Evolutionary conservation across 1,140 invertebrate species (phyloP).

Genomic region (Drosophila navojoa): DNA sequence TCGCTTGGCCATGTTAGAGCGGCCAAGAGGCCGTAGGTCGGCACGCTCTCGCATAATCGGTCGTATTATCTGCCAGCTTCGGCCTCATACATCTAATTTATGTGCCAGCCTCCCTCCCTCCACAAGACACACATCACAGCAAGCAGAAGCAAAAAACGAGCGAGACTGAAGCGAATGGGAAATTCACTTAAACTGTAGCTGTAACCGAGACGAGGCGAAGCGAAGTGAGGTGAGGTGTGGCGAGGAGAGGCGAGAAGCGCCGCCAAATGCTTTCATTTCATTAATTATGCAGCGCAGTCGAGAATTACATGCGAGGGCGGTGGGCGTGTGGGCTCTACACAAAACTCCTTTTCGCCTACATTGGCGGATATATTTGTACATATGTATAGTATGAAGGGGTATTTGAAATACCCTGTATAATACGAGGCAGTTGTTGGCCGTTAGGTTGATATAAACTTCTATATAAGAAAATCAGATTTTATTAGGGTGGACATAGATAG

Average conservation of each 20-base stretch:
- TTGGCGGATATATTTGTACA: too few species aligned
- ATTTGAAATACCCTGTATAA: conserved; percentile 16
- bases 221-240: too few species aligned
- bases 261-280: conserved; percentile 58
- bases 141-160: background rate
- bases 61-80: conserved; percentile 26
- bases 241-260: background rate
- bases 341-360: background rate
- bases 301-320: background rate
- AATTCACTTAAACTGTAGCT: background rate
- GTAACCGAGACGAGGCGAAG: background rate
- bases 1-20: conserved; percentile 19
- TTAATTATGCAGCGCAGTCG: conserved; percentile 64
- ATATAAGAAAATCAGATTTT: too few species aligned
- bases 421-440: too few species aligned
- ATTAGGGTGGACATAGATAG: too few species aligned
- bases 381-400: background rate
- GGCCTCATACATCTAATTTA: conserved; percentile 41
- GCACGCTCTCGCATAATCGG: conserved; percentile 46
- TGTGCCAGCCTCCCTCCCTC: conserved; percentile 5
- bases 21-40: conserved; percentile 30
- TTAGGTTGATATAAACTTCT: too few species aligned
- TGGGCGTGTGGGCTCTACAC: background rate
- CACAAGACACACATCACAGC: conserved; percentile 7
- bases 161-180: conserved; percentile 14